These are phyloP conservation scores for Lasius platythorax DNA, from an alignment of 2,888 invertebrate genomes.

Conservation along the genomic window DNA sequence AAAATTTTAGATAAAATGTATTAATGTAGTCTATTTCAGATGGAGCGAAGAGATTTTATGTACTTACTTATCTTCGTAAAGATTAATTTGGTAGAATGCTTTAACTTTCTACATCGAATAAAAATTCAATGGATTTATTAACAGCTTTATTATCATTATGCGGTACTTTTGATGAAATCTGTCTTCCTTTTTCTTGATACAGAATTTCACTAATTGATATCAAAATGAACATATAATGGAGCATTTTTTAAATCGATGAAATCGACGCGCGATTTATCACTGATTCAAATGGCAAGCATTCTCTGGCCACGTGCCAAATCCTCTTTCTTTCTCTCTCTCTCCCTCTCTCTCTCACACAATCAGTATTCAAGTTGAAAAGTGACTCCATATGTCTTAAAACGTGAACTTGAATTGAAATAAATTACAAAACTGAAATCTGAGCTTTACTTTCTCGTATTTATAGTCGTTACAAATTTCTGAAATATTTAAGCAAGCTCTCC, in stretches of 20 bases:
- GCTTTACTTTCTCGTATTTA: neutral
- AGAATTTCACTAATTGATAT: neutral
- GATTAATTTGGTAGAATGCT: neutral
- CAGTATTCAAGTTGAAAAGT: constrained; percentile 28
- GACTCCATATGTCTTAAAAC: neutral
- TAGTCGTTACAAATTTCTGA: neutral
- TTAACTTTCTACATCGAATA: neutral
- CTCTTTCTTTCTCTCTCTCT: neutral
- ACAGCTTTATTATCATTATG: neutral
- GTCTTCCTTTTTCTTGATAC: neutral
- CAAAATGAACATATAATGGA: neutral
- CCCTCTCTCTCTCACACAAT: neutral
- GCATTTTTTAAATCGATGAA: neutral
- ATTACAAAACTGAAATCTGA: constrained; percentile 12
- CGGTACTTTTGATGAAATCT: neutral
- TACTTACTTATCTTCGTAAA: neutral
- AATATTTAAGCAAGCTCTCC: neutral
- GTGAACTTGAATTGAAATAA: neutral
- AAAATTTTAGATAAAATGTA: neutral
- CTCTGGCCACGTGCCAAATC: constrained; percentile 9
- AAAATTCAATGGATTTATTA: neutral
- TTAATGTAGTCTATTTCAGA: neutral
- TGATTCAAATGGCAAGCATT: constrained; percentile 11
- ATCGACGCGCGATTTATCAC: neutral
- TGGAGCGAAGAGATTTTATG: neutral